Percentiles rank a stretch among this genome's conserved stretches.
Evolutionary conservation across 2,797 vertebrate genomes (phyloP).

Genomic region (Anguilla pacifica): DNA sequence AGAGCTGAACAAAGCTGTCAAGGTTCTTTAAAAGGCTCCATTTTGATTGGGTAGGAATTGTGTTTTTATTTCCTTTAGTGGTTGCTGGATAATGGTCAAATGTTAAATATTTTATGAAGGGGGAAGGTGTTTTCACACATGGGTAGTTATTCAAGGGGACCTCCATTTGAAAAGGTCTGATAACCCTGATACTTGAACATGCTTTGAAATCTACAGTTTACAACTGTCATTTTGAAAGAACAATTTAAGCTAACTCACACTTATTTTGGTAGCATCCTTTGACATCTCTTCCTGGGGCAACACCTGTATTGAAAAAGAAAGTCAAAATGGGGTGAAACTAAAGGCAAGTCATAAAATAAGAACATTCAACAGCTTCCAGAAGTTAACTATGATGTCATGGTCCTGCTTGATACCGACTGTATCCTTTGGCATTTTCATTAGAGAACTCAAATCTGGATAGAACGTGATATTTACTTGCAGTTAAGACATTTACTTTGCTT

Average conservation of each 20-base stretch:
- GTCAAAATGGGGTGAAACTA: constrained; percentile 27
- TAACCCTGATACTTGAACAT: not conserved
- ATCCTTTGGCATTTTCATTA: not conserved
- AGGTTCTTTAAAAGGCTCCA: not conserved
- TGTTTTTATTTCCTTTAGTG: constrained; percentile 10
- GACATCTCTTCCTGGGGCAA: constrained; percentile 77
- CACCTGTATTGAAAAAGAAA: constrained; percentile 66
- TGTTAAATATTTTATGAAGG: not conserved
- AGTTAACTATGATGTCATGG: not conserved
- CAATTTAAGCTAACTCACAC: constrained; percentile 77
- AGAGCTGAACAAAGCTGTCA: not conserved
- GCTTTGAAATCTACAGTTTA: constrained; percentile 13
- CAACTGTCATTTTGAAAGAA: not conserved
- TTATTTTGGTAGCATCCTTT: constrained; percentile 92
- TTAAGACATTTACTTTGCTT: not conserved
- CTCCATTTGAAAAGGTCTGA: not conserved
- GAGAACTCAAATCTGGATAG: not conserved
- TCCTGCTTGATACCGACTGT: not conserved
- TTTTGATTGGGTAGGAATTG: not conserved
- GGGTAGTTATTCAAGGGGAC: constrained; percentile 18
- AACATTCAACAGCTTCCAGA: no score
- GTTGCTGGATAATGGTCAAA: not conserved
- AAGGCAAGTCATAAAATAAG: constrained; percentile 29
- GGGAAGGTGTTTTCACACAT: not conserved
- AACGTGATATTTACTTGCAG: constrained; percentile 2